Percentiles rank a stretch among this genome's conserved stretches.
Conservation (phyloP, 2,797 vertebrate genomes). For the Rhinatrema bivittatum region DNA sequence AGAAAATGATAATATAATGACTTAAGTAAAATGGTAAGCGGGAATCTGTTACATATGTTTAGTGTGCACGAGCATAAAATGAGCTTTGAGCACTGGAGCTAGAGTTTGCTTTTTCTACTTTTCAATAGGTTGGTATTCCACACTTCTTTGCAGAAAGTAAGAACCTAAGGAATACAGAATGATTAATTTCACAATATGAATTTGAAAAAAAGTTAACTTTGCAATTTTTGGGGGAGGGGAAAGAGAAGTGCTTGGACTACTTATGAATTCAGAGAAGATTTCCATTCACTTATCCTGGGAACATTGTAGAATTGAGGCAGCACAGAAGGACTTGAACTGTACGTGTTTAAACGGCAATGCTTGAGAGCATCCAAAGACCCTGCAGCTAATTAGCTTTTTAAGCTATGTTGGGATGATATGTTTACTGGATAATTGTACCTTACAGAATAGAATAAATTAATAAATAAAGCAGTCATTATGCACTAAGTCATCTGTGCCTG, state of each 20-base stretch:
- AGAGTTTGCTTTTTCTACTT: background rate
- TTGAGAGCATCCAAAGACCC: slow-evolving; percentile 7
- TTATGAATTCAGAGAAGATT: slow-evolving; percentile 13
- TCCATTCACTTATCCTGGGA: background rate
- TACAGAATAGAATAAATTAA: slow-evolving; percentile 2
- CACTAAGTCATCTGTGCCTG: slow-evolving; percentile 5
- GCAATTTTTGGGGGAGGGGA: background rate
- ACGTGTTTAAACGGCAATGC: background rate
- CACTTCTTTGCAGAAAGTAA: background rate
- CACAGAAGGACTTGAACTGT: background rate
- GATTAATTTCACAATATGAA: slow-evolving; percentile 5
- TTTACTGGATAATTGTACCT: slow-evolving; percentile 12
- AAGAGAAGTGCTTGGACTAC: slow-evolving; percentile 4
- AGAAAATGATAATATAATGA: slow-evolving; percentile 33
- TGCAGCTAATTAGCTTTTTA: slow-evolving; percentile 11
- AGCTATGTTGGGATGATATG: background rate
- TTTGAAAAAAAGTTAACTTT: slow-evolving; percentile 3
- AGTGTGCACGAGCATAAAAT: slow-evolving; percentile 8
- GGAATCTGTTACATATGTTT: slow-evolving; percentile 31
- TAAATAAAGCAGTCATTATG: slow-evolving; percentile 8
- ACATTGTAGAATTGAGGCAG: background rate
- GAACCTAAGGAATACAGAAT: slow-evolving; percentile 4
- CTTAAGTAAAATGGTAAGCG: slow-evolving; percentile 30
- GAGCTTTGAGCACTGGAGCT: slow-evolving; percentile 5
- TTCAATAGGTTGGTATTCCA: background rate